These are phyloP conservation scores for Leucophenga maculata DNA, from an alignment of 2,888 invertebrate species.

Conservation along the genomic window DNA sequence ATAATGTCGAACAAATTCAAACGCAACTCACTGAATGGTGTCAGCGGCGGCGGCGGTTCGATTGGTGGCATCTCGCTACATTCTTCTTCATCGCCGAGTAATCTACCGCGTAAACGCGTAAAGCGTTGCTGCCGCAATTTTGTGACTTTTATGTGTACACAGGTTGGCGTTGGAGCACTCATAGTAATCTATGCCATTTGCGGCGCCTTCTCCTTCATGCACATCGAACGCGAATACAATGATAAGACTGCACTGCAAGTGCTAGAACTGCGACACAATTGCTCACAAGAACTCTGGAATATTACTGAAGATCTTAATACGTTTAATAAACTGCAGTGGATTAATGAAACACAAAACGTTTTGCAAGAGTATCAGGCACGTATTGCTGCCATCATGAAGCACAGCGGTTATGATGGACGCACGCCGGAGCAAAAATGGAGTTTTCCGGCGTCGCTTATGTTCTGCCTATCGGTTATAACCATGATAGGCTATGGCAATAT, in stretches of 20 bases:
- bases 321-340: conserved; percentile 80
- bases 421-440: conserved; percentile 84
- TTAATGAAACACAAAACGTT: conserved; percentile 76
- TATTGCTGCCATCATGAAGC: conserved; percentile 78
- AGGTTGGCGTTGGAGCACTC: conserved; percentile 90
- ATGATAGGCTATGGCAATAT: conserved; percentile 94
- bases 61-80: conserved; percentile 59
- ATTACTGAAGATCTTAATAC: conserved; percentile 79
- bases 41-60: not conserved
- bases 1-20: conserved; percentile 59
- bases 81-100: conserved; percentile 75
- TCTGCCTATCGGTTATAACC: conserved; percentile 88
- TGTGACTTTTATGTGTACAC: conserved; percentile 93
- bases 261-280: conserved; percentile 75
- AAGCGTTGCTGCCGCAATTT: conserved; percentile 90
- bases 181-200: conserved; percentile 90
- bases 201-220: conserved; percentile 86
- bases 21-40: conserved; percentile 47
- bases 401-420: conserved; percentile 80
- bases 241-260: conserved; percentile 74
- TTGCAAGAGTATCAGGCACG: conserved; percentile 80
- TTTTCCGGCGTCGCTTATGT: conserved; percentile 91
- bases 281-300: conserved; percentile 80
- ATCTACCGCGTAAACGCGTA: conserved; percentile 82
- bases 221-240: conserved; percentile 79